A percentile compares a stretch with the other conserved stretches of the same genome.
Evolutionary conservation across 2,113 vertebrate species (phyloP).

Genomic region (Psilopsiagon aurifrons): DNA sequence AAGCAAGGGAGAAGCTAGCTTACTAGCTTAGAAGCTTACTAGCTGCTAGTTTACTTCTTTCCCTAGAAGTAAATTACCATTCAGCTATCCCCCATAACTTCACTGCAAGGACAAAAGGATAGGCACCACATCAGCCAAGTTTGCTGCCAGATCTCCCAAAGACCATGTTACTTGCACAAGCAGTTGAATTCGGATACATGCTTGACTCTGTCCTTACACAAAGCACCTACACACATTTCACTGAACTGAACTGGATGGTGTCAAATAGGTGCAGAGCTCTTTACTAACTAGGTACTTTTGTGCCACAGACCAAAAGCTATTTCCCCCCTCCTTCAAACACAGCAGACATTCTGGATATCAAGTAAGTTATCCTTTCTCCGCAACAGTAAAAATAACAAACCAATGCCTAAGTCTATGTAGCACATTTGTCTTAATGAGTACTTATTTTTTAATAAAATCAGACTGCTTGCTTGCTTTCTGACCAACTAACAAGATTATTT

Average conservation of each 20-base stretch:
- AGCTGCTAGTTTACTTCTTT: not conserved
- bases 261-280: not conserved
- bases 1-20: not conserved
- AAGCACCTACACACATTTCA: not conserved
- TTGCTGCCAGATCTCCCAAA: not conserved
- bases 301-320: not conserved
- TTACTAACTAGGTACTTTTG: not conserved
- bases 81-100: not conserved
- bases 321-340: not conserved
- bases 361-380: not conserved
- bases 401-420: not conserved
- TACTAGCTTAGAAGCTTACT: no score
- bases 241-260: not conserved
- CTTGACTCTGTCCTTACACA: not conserved
- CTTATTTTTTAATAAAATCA: not conserved
- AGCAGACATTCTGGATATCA: not conserved
- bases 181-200: not conserved
- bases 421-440: not conserved
- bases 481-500: conserved; percentile 21
- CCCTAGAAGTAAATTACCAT: not conserved
- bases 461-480: not conserved
- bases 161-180: not conserved
- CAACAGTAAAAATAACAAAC: not conserved
- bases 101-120: not conserved
- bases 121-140: not conserved